Evolutionary conservation across 2,888 invertebrate species (phyloP).

Genomic region (Theretra japonica): DNA sequence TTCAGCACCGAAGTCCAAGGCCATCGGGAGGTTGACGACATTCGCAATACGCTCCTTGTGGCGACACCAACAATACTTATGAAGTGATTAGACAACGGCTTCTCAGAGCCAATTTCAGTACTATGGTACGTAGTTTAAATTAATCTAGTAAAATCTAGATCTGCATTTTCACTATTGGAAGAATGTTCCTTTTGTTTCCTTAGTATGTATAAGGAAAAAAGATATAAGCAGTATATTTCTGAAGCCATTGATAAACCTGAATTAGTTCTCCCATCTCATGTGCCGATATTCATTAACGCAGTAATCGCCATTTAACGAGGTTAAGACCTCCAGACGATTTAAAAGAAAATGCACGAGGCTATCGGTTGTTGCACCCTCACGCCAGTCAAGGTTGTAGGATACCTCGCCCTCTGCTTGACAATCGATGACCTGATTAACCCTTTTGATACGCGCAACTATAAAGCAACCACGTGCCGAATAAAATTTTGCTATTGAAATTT

Average conservation of each 20-base stretch:
- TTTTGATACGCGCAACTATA: constrained; percentile 27
- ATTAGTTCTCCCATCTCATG: background rate
- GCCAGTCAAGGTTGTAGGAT: constrained; percentile 8
- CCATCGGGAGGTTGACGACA: background rate
- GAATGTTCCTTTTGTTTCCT: no score
- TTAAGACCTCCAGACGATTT: constrained; percentile 13
- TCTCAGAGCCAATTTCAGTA: background rate
- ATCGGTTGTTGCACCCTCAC: constrained; percentile 7
- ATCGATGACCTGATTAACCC: constrained; percentile 22
- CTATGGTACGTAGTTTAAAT: background rate
- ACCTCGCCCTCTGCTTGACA: constrained; percentile 17
- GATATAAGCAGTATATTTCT: background rate
- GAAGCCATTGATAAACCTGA: background rate
- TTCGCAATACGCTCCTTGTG: background rate
- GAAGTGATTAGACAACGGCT: background rate
- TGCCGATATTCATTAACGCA: background rate
- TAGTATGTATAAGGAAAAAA: no score
- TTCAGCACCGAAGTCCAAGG: background rate
- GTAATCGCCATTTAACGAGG: background rate
- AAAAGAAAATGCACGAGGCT: constrained; percentile 9
- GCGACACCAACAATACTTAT: background rate
- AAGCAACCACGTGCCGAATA: constrained; percentile 67
- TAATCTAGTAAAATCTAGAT: background rate
- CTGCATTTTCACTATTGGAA: no score
- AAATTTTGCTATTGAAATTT: constrained; percentile 66